Percentiles rank a stretch among this genome's conserved stretches.
Conservation (phyloP, 2,797 vertebrate genomes). For the Sebastes melanostomus region DNA sequence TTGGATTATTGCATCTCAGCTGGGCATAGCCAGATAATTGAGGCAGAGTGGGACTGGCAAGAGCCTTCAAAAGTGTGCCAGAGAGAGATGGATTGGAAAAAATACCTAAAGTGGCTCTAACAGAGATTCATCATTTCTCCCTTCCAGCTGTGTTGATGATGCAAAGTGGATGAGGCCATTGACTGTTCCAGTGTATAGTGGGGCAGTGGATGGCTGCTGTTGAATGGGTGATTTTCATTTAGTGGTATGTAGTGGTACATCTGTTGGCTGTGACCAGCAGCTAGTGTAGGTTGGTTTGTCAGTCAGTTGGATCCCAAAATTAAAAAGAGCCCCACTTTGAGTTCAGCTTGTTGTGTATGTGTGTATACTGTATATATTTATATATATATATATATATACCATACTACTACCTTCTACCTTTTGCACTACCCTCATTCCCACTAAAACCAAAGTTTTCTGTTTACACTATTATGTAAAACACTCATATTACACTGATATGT, state of each 20-base stretch:
- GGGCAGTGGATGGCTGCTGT: slow-evolving; percentile 40
- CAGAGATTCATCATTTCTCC: slow-evolving; percentile 64
- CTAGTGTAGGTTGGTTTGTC: slow-evolving; percentile 7
- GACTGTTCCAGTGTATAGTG: slow-evolving; percentile 36
- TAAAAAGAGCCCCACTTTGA: too few species aligned
- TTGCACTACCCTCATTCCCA: neutral
- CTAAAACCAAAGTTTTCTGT: too few species aligned
- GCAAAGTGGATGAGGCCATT: slow-evolving; percentile 69
- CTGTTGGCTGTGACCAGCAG: slow-evolving; percentile 39
- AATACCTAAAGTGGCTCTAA: slow-evolving; percentile 66
- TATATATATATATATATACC: too few species aligned
- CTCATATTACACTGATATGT: neutral
- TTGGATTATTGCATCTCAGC: slow-evolving; percentile 87
- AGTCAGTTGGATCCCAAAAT: neutral
- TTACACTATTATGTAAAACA: neutral
- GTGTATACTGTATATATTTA: too few species aligned
- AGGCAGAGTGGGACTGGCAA: slow-evolving; percentile 73
- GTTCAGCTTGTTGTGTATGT: neutral
- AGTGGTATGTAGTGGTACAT: slow-evolving; percentile 27
- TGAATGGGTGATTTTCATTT: slow-evolving; percentile 58
- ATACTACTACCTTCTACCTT: neutral
- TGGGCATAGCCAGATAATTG: slow-evolving; percentile 82
- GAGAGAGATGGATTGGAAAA: slow-evolving; percentile 76
- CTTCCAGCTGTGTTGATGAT: slow-evolving; percentile 74
- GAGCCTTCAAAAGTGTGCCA: slow-evolving; percentile 76